Evolutionary conservation across 2,797 vertebrate genomes (phyloP), one percentile per base, ranked within the genome.

Genomic region (Acrossocheilus fasciatus): DNA sequence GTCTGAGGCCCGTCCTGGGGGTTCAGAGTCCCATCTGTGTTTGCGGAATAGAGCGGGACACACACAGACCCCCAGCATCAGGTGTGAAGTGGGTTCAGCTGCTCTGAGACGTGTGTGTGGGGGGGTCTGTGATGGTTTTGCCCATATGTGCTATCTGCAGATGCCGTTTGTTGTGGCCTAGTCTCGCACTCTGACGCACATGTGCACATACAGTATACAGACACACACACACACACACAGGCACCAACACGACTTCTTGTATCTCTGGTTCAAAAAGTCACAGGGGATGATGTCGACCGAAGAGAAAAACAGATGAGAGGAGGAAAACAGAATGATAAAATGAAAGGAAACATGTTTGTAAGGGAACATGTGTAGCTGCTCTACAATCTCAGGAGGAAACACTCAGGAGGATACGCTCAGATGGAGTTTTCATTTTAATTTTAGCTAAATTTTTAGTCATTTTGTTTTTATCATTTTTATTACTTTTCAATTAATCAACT

Each of bases 81-180:
- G 94, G 93, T 96, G 94, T 91, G 90, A 88, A 81, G 83, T 52
- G 69, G 93, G 92, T 89, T 94, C 95, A 96, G 95, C 94, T 96
- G 95, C 88, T 69, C 36, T 23, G 73, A 64, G 77, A 57, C 47
- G 74, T 81, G 80, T 84, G 72, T 72, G 30, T 1, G 34, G 6
- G 64, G 82, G 84, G 76, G 64, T 70, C 50, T 72, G 82, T 64
- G 84, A 83, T 83, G 90, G 69, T 90, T 91, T 93, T 90, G 88
- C 90, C 36, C 91, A 89, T 94, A 82, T 91, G 81, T 91, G 93
- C 87, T 91, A 87, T 88, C 89, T 86, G 87, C 89, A 89, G 89
- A 88, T 87, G 43, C 87, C 43, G 89, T 94, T 93, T 94, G 94
- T 93, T 94, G 92, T 93, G 83, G 89, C 88, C 88, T 86, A 30